Evolutionary conservation across 2,113 vertebrate genomes (phyloP).

Genomic region (Ondatra zibethicus): DNA sequence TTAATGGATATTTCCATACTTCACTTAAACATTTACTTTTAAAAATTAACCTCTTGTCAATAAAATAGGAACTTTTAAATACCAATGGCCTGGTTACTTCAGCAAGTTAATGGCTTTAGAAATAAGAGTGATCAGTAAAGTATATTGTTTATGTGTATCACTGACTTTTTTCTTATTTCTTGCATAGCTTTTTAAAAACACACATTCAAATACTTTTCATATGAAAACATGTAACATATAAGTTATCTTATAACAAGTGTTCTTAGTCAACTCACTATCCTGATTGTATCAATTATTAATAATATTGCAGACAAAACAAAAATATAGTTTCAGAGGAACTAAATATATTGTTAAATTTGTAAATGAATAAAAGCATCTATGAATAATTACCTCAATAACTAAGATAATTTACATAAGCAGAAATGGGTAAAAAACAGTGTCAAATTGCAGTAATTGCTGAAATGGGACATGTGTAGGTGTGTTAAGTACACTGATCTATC

Average conservation of each 20-base stretch:
- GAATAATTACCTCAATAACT: not conserved
- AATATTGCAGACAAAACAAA: not conserved
- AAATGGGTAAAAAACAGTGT: not conserved
- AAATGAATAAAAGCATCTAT: not conserved
- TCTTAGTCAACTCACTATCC: not conserved
- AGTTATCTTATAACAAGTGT: not conserved
- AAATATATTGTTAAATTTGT: not conserved
- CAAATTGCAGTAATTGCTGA: not conserved
- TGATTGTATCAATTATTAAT: not conserved
- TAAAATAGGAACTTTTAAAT: not conserved
- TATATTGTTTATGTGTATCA: not conserved
- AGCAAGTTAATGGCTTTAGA: slow-evolving; percentile 3
- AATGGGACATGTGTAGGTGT: not conserved
- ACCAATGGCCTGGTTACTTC: not conserved
- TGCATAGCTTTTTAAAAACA: not conserved
- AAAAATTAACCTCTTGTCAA: slow-evolving; percentile 22
- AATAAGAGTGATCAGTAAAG: not conserved
- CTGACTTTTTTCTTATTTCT: not conserved
- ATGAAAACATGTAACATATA: not conserved
- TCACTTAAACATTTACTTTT: slow-evolving; percentile 21
- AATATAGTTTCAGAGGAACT: not conserved
- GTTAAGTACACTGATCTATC: not conserved
- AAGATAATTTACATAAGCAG: not conserved
- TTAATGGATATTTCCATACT: slow-evolving; percentile 19
- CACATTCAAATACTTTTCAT: not conserved